phyloP scores from a whole-genome alignment of 2,797 vertebrate species.

The Bovichtus variegatus region DNA sequence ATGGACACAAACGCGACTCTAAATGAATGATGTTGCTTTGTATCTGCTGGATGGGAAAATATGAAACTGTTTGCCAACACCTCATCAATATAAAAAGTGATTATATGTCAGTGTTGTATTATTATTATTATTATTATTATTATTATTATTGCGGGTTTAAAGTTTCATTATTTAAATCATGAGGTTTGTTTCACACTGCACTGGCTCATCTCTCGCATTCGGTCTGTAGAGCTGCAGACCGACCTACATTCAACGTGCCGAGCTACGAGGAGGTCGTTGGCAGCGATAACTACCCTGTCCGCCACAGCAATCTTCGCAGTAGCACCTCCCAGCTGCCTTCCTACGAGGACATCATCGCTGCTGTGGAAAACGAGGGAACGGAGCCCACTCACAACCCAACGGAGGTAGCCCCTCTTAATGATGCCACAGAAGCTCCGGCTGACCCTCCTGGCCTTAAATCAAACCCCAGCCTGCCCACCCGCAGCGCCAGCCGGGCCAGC shows the following conservation, averaged over 20 bases:
- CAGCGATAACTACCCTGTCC: conserved; percentile 80
- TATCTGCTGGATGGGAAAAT: background rate
- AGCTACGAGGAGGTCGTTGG: conserved; percentile 95
- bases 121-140: too few relatives aligned
- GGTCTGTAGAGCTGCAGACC: conserved; percentile 60
- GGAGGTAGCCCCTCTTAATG: conserved; percentile 37
- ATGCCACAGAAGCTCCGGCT: background rate
- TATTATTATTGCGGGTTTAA: background rate
- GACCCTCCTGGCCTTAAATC: conserved; percentile 11
- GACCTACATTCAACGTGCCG: conserved; percentile 86
- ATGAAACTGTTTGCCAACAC: background rate
- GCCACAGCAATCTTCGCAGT: conserved; percentile 84
- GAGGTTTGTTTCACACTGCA: background rate
- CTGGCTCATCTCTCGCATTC: conserved; percentile 15
- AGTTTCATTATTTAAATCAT: background rate
- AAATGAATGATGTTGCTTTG: background rate
- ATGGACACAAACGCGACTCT: background rate
- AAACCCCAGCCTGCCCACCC: conserved; percentile 61
- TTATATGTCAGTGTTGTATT: background rate
- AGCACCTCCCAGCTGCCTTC: conserved; percentile 92
- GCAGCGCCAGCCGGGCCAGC: conserved; percentile 87
- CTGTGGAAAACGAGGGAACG: conserved; percentile 84
- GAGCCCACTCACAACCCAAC: conserved; percentile 19
- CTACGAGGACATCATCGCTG: conserved; percentile 91
- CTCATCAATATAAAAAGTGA: background rate